A percentile compares a stretch with the other conserved stretches of the same genome.
Conservation (phyloP, 1,140 invertebrate genomes). For the Battus philenor region DNA sequence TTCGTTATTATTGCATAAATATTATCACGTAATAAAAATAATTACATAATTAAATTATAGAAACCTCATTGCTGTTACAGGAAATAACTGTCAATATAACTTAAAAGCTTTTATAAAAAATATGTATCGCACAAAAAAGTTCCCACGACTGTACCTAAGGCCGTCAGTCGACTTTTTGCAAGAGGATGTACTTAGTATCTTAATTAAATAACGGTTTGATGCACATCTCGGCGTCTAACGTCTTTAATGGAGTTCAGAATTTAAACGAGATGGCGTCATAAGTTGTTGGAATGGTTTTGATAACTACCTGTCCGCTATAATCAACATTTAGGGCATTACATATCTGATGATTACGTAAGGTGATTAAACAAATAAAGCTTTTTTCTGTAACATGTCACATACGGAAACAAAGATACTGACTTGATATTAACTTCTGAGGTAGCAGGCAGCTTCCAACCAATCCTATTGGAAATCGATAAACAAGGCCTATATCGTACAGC, state of each 20-base stretch:
- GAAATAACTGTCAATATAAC: conserved; percentile 3
- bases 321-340: too few relatives aligned
- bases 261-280: conserved; percentile 1
- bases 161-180: conserved; percentile 9
- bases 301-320: too few relatives aligned
- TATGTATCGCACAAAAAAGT: background rate
- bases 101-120: conserved; percentile 1
- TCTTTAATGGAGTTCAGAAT: conserved; percentile 3
- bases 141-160: conserved; percentile 2
- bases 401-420: too few relatives aligned
- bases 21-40: conserved; percentile 12
- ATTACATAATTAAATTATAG: conserved; percentile 14
- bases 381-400: too few relatives aligned
- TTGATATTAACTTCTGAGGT: too few relatives aligned
- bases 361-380: too few relatives aligned
- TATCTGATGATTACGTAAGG: too few relatives aligned
- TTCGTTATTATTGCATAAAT: background rate
- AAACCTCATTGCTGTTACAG: conserved; percentile 3
- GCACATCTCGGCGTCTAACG: conserved; percentile 6
- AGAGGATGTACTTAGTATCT: conserved; percentile 9
- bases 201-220: conserved; percentile 11
- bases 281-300: too few relatives aligned
- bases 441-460: too few relatives aligned
- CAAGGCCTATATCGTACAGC: too few relatives aligned
- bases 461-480: too few relatives aligned